A percentile compares a stretch with the other conserved stretches of the same genome.
These are phyloP conservation scores for Zosterops borbonicus DNA, from an alignment of 2,113 vertebrate genomes.

Conservation along the genomic window DNA sequence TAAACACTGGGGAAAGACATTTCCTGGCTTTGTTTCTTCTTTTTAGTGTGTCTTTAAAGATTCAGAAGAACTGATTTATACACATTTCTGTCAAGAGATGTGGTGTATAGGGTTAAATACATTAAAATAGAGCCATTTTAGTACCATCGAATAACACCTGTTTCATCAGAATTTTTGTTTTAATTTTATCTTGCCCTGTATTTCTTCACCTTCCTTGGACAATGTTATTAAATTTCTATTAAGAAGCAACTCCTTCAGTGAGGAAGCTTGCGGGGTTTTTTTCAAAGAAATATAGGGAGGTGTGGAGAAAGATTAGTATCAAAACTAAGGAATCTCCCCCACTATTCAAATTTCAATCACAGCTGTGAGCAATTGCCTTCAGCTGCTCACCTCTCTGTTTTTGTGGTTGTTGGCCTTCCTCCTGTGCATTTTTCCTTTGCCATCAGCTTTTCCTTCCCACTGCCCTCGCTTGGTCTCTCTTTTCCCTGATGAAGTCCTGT, in stretches of 20 bases:
- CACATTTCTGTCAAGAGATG: not conserved
- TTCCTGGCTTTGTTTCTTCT: not conserved
- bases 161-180: not conserved
- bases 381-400: not conserved
- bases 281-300: not conserved
- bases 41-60: not conserved
- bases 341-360: not conserved
- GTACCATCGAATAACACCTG: not conserved
- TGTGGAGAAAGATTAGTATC: not conserved
- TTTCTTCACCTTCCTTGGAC: not conserved
- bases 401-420: not conserved
- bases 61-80: not conserved
- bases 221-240: not conserved
- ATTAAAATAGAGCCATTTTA: not conserved
- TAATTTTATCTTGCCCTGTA: not conserved
- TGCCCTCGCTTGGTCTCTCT: rapidly evolving
- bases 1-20: not conserved
- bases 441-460: not conserved
- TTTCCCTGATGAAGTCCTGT: not conserved
- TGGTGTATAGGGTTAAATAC: not conserved
- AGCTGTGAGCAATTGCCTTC: not conserved
- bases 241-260: not conserved
- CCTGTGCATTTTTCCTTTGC: not conserved
- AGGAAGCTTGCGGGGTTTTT: not conserved
- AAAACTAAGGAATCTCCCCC: not conserved